Conservation (phyloP, 2,113 vertebrate species). For the Uria aalge region DNA sequence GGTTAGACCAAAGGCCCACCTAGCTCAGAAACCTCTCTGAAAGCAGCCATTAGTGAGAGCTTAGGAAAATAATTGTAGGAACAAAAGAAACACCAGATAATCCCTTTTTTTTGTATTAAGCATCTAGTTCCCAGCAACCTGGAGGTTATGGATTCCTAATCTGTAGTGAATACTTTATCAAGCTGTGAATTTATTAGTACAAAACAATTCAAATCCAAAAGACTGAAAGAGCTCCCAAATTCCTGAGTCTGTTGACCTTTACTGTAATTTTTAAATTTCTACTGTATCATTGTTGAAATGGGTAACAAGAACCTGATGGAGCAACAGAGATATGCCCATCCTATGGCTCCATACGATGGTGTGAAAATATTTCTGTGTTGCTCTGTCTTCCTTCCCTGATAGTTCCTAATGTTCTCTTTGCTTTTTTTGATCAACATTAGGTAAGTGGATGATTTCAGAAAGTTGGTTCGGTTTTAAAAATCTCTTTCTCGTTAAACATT, state of each 20-base stretch:
- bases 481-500: background rate
- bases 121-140: background rate
- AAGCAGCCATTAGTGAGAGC: background rate
- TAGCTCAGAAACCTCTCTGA: background rate
- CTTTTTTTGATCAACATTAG: background rate
- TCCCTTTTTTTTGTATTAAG: too few relatives aligned
- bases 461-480: background rate
- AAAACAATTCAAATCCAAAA: background rate
- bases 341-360: fast-evolving
- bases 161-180: background rate
- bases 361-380: background rate
- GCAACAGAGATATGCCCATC: background rate
- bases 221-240: background rate
- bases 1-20: background rate
- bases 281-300: fast-evolving
- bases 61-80: background rate
- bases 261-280: background rate
- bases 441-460: background rate
- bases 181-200: background rate
- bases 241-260: background rate
- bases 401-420: background rate
- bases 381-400: background rate
- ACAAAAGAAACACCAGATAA: background rate
- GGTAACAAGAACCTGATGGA: background rate
- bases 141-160: background rate